Evolutionary conservation across 2,113 vertebrate species (phyloP), one percentile per base, ranked within the genome.

Genomic region (Ceyx margarethae): DNA sequence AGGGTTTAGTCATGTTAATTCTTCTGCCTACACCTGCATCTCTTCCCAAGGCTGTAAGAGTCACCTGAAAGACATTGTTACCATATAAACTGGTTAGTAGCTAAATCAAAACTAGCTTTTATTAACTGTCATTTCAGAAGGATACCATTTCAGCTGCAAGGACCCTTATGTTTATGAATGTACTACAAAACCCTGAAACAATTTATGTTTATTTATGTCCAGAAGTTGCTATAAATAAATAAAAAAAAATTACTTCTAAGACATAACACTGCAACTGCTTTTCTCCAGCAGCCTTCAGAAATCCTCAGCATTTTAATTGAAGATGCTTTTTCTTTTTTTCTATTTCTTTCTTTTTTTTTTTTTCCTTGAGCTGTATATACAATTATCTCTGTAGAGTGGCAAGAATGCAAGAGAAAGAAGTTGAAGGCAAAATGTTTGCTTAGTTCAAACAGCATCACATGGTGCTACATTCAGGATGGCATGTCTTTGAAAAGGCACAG

Each of bases 381-480:
- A 81, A 73, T 81, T 90, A 90, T 90, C 71, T 81, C 71, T 64
- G 71, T 10, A 35, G 75, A 69, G 75, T 43, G 75, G 40, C 83
- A 87, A 4, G 2, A 84, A 85, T 31, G 71, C 33, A 40, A 87
- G 62, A 90, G 69, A 91, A 81, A 89, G 29, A 88, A 93, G 71
- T 77, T 93, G 92, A 96, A 92, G 87, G 86, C 66, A 85, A 87
- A 93, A 91, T 74, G 48, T 95, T 94, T 76, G 60, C 86, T 87
- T 56, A 87, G 95, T 96, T 96, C 95, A 96, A 94, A 96, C 91
- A 74, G 56, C 89, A 89, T 92, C 94, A 85, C 75, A 91, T 94
- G 91, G 74, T 71, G 75, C 51, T 74, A 87, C 74, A 15, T 87
- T 93, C 54, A 50, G 81, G 61, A 92, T 92, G 92, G 86, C 86